Conservation (phyloP, 2,797 vertebrate genomes). For the Coluber constrictor region DNA sequence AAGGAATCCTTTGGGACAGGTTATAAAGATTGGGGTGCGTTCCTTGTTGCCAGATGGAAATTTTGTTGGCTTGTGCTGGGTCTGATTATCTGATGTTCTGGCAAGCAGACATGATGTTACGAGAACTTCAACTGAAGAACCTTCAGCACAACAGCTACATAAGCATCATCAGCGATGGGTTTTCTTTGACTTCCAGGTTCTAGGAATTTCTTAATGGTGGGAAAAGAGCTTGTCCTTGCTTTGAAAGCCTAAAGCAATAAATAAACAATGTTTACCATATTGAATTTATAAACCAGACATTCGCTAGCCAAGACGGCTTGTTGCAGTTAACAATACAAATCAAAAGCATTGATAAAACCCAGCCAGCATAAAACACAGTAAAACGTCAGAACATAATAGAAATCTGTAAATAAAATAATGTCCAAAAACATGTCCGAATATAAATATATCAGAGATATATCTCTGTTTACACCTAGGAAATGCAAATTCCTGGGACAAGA, state of each 20-base stretch:
- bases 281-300: neutral
- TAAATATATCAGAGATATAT: neutral
- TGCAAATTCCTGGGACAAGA: neutral
- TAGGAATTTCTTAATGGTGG: constrained; percentile 80
- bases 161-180: constrained; percentile 75
- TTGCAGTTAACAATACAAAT: neutral
- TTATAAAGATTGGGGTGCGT: neutral
- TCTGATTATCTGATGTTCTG: constrained; percentile 5
- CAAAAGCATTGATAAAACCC: neutral
- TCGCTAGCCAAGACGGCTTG: neutral
- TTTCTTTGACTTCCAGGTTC: constrained; percentile 85
- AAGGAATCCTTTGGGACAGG: neutral
- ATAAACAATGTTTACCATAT: neutral
- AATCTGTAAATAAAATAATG: neutral
- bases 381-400: neutral
- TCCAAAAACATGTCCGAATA: neutral
- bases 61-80: neutral
- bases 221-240: constrained; percentile 73
- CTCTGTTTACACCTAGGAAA: neutral
- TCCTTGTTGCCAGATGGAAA: neutral
- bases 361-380: neutral
- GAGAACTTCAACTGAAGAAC: constrained; percentile 61
- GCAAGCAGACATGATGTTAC: neutral
- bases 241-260: constrained; percentile 75
- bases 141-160: constrained; percentile 68